Evolutionary conservation across 2,113 vertebrate species (phyloP).

Genomic region (Rallus limicola): DNA sequence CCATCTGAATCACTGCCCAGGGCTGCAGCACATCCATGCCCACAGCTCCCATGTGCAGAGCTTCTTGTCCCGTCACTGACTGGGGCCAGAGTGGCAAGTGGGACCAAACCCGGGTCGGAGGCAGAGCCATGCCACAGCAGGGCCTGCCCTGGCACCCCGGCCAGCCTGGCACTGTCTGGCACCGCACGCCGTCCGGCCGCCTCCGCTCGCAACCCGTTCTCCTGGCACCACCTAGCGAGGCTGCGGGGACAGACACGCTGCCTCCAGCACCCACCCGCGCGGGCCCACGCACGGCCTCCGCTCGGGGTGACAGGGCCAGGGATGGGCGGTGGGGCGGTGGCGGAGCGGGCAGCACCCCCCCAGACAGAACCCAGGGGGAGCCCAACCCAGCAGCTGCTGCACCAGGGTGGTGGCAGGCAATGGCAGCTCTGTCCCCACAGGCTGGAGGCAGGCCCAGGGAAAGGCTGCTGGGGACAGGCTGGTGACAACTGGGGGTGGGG

Average conservation of each 20-base stretch:
- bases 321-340: accelerated
- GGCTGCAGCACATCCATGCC: background rate
- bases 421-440: background rate
- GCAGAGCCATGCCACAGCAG: background rate
- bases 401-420: background rate
- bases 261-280: background rate
- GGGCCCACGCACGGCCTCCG: background rate
- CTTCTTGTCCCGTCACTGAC: background rate
- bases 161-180: background rate
- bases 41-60: background rate
- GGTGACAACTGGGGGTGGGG: background rate
- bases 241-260: background rate
- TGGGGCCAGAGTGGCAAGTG: background rate
- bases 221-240: slow-evolving; percentile 66
- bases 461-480: background rate
- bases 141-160: too few relatives aligned
- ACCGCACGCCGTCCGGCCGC: background rate
- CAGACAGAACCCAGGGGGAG: background rate
- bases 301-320: background rate
- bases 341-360: background rate
- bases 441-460: background rate
- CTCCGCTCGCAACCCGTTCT: slow-evolving; percentile 19
- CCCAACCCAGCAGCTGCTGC: background rate
- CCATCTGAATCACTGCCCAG: background rate
- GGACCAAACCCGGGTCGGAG: background rate